Percentiles rank a stretch among this genome's conserved stretches.
phyloP scores from a whole-genome alignment of 92 coral and sea anemone species.

The Paramuricea clavata region DNA sequence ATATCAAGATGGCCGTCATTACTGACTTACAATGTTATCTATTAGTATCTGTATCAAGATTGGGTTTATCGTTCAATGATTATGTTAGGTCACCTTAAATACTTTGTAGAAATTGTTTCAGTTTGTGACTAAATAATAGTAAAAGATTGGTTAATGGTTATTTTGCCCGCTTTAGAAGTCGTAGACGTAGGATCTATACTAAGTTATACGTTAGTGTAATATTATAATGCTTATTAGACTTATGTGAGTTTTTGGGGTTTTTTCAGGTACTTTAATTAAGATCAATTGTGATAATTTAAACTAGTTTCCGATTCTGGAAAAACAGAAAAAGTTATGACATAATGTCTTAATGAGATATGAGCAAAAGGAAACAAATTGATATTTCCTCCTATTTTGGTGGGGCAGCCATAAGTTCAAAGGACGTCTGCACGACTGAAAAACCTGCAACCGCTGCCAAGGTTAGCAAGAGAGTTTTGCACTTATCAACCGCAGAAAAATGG shows the following conservation, averaged over 20 bases:
- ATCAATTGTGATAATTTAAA: constrained; percentile 13
- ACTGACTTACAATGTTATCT: constrained; percentile 4
- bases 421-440: constrained; percentile 26
- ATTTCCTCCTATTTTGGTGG: constrained; percentile 30
- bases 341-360: constrained; percentile 1
- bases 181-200: constrained; percentile 20
- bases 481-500: constrained; percentile 70
- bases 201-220: neutral
- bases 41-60: neutral
- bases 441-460: constrained; percentile 13
- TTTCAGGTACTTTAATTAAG: constrained; percentile 12
- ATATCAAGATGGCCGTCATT: constrained; percentile 25
- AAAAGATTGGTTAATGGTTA: constrained; percentile 11
- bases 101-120: neutral
- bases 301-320: neutral
- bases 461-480: constrained; percentile 31
- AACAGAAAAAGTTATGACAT: neutral
- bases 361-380: constrained; percentile 25
- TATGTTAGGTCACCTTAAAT: constrained; percentile 16
- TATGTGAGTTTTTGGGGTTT: neutral
- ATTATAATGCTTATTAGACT: constrained; percentile 16
- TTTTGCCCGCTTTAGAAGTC: constrained; percentile 6
- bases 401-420: constrained; percentile 31
- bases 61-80: constrained; percentile 22
- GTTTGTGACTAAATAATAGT: too few relatives aligned